Evolutionary conservation across 1,140 invertebrate species (phyloP).

Genomic region (Ganaspis sp.): DNA sequence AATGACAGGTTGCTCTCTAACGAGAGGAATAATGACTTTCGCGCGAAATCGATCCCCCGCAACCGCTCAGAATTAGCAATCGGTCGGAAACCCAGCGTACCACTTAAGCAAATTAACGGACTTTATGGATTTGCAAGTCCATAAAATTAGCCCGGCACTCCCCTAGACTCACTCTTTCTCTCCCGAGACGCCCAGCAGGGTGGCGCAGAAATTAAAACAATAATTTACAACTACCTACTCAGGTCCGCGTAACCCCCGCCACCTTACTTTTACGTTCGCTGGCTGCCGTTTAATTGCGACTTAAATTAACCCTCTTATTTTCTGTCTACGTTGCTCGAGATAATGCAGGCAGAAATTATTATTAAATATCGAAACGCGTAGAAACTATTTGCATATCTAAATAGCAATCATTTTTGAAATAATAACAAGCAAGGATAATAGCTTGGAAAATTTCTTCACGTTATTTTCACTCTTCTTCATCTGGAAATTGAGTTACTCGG

Average conservation of each 20-base stretch:
- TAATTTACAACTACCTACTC: conserved; percentile 67
- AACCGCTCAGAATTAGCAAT: conserved; percentile 54
- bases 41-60: conserved; percentile 39
- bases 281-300: conserved; percentile 68
- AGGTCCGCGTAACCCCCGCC: conserved; percentile 38
- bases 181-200: conserved; percentile 46
- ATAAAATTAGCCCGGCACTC: conserved; percentile 62
- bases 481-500: background rate
- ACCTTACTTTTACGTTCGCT: conserved; percentile 53
- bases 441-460: conserved; percentile 48
- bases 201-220: conserved; percentile 69
- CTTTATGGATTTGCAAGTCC: conserved; percentile 67
- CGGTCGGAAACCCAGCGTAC: conserved; percentile 41
- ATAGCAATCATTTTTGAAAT: no score
- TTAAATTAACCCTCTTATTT: conserved; percentile 64
- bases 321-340: conserved; percentile 32
- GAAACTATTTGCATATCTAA: background rate
- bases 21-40: conserved; percentile 50
- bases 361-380: background rate
- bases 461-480: background rate
- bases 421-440: conserved; percentile 41
- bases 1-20: conserved; percentile 45
- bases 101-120: conserved; percentile 65
- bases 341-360: conserved; percentile 32
- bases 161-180: conserved; percentile 37